Percentiles rank a stretch among this genome's conserved stretches.
phyloP scores from a whole-genome alignment of 2,888 invertebrate species.

The Abrostola tripartita region DNA sequence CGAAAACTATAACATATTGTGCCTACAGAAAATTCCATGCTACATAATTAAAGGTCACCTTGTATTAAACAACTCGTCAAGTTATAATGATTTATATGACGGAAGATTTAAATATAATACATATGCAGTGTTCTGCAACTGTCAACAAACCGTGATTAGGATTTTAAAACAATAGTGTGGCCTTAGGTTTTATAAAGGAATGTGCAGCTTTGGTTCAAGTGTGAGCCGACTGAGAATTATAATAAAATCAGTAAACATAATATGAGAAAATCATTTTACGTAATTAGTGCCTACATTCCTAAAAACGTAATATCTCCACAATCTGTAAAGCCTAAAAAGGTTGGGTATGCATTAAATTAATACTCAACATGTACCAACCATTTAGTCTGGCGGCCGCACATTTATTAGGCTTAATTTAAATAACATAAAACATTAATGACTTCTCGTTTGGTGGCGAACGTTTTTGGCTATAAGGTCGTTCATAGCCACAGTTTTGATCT shows the following conservation, averaged over 20 bases:
- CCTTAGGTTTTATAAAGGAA: slow-evolving; percentile 12
- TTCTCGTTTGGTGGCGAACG: slow-evolving; percentile 21
- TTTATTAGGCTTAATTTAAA: slow-evolving; percentile 36
- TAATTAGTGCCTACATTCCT: too few species aligned
- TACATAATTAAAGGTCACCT: slow-evolving; percentile 39
- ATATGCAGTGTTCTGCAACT: slow-evolving; percentile 53
- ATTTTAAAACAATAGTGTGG: slow-evolving; percentile 40
- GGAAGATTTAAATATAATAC: slow-evolving; percentile 47
- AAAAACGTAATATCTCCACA: not conserved
- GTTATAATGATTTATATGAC: slow-evolving; percentile 52
- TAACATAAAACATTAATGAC: slow-evolving; percentile 26
- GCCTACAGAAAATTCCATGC: slow-evolving; percentile 27
- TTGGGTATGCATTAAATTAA: not conserved
- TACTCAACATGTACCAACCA: slow-evolving; percentile 1
- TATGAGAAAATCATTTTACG: too few species aligned
- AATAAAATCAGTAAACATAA: too few species aligned
- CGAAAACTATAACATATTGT: not conserved
- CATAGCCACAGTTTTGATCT: slow-evolving; percentile 68
- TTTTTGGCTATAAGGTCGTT: slow-evolving; percentile 45
- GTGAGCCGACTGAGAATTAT: too few species aligned
- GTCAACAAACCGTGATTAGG: slow-evolving; percentile 41
- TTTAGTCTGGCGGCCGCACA: slow-evolving; percentile 12
- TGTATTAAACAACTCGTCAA: slow-evolving; percentile 34
- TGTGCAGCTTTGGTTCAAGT: too few species aligned
- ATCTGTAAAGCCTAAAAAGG: slow-evolving; percentile 1